Conservation (phyloP, 2,888 invertebrate species). For the Didymodactylos carnosus region DNA sequence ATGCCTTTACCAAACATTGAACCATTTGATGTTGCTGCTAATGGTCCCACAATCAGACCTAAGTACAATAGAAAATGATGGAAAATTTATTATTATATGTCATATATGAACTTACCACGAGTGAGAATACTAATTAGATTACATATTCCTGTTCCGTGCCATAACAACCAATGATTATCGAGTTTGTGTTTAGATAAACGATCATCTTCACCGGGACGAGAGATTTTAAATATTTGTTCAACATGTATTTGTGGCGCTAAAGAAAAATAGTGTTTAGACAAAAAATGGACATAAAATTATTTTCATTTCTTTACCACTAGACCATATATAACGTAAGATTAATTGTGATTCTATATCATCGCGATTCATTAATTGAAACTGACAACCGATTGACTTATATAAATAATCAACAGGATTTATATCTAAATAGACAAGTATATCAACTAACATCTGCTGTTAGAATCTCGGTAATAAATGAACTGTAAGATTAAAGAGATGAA, state of each 20-base stretch:
- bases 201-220: conserved; percentile 23
- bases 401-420: conserved; percentile 36
- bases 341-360: conserved; percentile 33
- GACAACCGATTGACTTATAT: conserved; percentile 33
- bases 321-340: conserved; percentile 1
- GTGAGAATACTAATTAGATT: conserved; percentile 38
- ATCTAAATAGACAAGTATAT: conserved; percentile 25
- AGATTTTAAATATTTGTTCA: conserved; percentile 26
- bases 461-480: not conserved
- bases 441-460: not conserved
- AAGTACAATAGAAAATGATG: not conserved
- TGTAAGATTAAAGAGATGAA: too few relatives aligned
- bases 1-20: conserved; percentile 36
- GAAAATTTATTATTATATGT: not conserved
- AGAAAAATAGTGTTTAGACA: not conserved
- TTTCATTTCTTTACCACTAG: not conserved
- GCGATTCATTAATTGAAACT: conserved; percentile 30
- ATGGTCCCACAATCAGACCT: conserved; percentile 35
- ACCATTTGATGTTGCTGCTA: conserved; percentile 33
- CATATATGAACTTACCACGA: conserved; percentile 22
- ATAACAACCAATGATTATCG: conserved; percentile 30
- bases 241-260: conserved; percentile 18
- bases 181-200: conserved; percentile 18
- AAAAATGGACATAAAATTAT: too few relatives aligned
- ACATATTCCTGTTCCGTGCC: conserved; percentile 38